Evolutionary conservation across 2,888 invertebrate genomes (phyloP).

Genomic region (Oxycera nigricornis): DNA sequence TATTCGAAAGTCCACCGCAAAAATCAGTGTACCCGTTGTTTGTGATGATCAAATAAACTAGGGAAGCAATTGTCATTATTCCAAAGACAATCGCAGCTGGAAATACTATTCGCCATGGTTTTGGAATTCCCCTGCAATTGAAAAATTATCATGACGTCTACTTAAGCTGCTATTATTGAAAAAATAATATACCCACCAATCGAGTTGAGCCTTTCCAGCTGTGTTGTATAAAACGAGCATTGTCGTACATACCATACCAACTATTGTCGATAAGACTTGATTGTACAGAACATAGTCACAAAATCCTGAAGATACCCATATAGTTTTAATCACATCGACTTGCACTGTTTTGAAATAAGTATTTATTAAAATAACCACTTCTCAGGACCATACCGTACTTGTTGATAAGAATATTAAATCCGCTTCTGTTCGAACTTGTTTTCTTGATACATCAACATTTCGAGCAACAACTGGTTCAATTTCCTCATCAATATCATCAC

Average conservation of each 20-base stretch:
- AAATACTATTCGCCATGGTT: constrained; percentile 59
- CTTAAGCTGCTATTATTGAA: neutral
- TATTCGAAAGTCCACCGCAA: constrained; percentile 52
- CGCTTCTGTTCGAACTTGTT: constrained; percentile 50
- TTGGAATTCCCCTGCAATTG: constrained; percentile 55
- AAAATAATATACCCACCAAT: constrained; percentile 50
- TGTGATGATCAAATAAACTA: constrained; percentile 53
- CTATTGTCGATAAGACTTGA: constrained; percentile 56
- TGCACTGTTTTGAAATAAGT: constrained; percentile 53
- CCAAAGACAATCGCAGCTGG: constrained; percentile 56
- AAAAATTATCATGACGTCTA: neutral
- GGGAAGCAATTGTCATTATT: constrained; percentile 54
- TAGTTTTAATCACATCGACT: constrained; percentile 54
- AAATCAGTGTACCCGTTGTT: constrained; percentile 53
- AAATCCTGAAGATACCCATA: constrained; percentile 52
- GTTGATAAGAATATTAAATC: constrained; percentile 53
- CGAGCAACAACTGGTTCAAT: constrained; percentile 29
- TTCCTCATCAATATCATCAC: constrained; percentile 38
- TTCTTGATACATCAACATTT: constrained; percentile 48
- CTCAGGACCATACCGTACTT: constrained; percentile 49
- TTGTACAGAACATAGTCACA: constrained; percentile 56
- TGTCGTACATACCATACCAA: constrained; percentile 57
- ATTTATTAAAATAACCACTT: neutral
- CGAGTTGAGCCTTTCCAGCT: constrained; percentile 56
- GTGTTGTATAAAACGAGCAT: constrained; percentile 50